Percentiles rank a stretch among this genome's conserved stretches.
phyloP scores from a whole-genome alignment of 2,888 invertebrate species.

The Melinopterus prodromus region DNA sequence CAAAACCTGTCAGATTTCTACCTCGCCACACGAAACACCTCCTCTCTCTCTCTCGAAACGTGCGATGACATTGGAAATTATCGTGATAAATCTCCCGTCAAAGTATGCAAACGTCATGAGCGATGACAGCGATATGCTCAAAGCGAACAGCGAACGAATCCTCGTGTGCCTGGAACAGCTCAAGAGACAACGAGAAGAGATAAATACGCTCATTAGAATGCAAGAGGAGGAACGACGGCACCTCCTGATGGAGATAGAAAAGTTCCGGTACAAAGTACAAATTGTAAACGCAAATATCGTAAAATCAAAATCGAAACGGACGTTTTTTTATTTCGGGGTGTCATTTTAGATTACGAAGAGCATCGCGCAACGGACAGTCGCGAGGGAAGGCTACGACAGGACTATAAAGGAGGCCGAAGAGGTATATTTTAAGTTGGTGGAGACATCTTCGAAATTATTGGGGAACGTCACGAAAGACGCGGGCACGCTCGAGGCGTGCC shows the following conservation, averaged over 20 bases:
- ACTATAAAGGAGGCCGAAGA: slow-evolving; percentile 52
- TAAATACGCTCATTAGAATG: slow-evolving; percentile 50
- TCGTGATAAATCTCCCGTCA: not conserved
- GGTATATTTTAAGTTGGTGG: slow-evolving; percentile 50
- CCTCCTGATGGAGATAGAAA: slow-evolving; percentile 52
- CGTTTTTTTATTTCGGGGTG: not conserved
- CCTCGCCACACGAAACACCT: not conserved
- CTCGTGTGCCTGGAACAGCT: slow-evolving; percentile 49
- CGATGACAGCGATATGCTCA: slow-evolving; percentile 41
- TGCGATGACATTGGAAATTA: not conserved
- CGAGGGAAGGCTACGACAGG: slow-evolving; percentile 52
- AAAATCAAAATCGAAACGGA: not conserved
- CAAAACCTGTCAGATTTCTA: not conserved
- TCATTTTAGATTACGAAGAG: slow-evolving; percentile 50
- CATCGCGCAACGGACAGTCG: slow-evolving; percentile 50
- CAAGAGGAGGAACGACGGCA: slow-evolving; percentile 52
- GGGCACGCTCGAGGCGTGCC: slow-evolving; percentile 49
- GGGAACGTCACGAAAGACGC: slow-evolving; percentile 47
- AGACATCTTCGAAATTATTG: slow-evolving; percentile 49
- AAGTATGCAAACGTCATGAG: not conserved
- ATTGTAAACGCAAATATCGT: slow-evolving; percentile 45
- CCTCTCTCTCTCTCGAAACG: not conserved
- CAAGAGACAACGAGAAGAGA: slow-evolving; percentile 51
- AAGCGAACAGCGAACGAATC: slow-evolving; percentile 52
- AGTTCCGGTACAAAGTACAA: slow-evolving; percentile 53